Conservation (phyloP, 2,797 vertebrate species). For the Molossus alvarezi region DNA sequence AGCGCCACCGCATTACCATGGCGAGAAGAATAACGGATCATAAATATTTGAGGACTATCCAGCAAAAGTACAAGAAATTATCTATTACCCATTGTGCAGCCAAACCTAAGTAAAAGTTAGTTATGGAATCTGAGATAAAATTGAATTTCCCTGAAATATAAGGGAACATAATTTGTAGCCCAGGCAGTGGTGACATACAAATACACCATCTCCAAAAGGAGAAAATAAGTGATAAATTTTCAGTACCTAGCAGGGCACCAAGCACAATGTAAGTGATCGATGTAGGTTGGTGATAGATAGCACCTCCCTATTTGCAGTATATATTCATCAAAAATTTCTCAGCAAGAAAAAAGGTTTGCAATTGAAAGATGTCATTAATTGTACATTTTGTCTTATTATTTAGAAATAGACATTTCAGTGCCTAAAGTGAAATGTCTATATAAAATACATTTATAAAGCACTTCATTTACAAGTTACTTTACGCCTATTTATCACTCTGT, state of each 20-base stretch:
- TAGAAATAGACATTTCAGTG: conserved; percentile 69
- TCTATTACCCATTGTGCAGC: conserved; percentile 39
- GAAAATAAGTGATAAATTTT: conserved; percentile 68
- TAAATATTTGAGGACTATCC: conserved; percentile 47
- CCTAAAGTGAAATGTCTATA: conserved; percentile 59
- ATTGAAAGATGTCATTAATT: conserved; percentile 48
- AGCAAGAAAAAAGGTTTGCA: conserved; percentile 64
- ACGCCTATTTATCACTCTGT: conserved; percentile 58
- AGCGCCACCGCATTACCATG: not conserved
- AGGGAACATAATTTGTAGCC: conserved; percentile 28
- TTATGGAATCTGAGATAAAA: conserved; percentile 58
- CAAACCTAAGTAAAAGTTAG: conserved; percentile 66
- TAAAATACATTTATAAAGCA: conserved; percentile 70
- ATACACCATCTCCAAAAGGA: conserved; percentile 51
- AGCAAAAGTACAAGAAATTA: conserved; percentile 27
- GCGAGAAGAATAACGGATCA: conserved; percentile 67
- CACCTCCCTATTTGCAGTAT: not conserved
- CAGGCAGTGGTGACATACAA: conserved; percentile 27
- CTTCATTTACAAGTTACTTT: conserved; percentile 71
- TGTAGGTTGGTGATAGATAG: conserved; percentile 61
- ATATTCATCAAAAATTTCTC: conserved; percentile 69
- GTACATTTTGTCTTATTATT: conserved; percentile 75
- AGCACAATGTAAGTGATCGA: conserved; percentile 41
- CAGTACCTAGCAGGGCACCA: not conserved
- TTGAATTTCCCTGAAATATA: conserved; percentile 60